phyloP scores from a whole-genome alignment of 2,888 invertebrate genomes.

The Cryptocheilus praepositus region DNA sequence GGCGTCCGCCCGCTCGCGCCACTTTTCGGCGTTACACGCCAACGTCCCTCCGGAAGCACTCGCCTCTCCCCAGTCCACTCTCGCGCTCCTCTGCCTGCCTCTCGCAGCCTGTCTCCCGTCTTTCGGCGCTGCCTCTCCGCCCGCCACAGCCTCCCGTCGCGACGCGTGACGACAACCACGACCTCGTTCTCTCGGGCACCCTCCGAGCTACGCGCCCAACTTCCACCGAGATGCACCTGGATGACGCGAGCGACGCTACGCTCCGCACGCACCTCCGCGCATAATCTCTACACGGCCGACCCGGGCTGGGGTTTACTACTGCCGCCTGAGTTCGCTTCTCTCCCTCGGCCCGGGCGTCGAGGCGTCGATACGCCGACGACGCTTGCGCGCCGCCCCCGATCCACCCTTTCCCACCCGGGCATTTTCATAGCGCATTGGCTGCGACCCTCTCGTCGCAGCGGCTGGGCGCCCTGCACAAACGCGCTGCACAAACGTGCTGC shows the following conservation, averaged over 20 bases:
- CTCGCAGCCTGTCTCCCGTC: neutral
- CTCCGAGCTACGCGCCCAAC: neutral
- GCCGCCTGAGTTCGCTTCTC: conserved; percentile 47
- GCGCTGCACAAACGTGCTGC: neutral
- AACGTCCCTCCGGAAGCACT: neutral
- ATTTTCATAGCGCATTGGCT: conserved; percentile 62
- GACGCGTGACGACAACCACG: neutral
- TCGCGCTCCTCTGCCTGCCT: neutral
- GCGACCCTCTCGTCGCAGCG: conserved; percentile 52
- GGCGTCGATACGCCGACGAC: conserved; percentile 68
- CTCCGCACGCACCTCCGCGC: conserved; percentile 7
- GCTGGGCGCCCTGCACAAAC: conserved; percentile 39
- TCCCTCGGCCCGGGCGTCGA: conserved; percentile 68
- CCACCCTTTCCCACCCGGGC: conserved; percentile 56
- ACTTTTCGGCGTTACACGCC: conserved; percentile 19
- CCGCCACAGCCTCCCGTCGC: neutral
- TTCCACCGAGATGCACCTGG: neutral
- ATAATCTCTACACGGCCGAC: conserved; percentile 58
- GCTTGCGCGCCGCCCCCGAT: conserved; percentile 71
- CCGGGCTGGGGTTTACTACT: conserved; percentile 72
- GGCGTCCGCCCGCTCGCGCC: conserved; percentile 19
- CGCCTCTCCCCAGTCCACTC: no score
- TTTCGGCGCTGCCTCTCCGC: neutral
- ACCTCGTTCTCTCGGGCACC: neutral
- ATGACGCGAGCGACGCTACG: neutral